Conservation (phyloP, 2,113 vertebrate species). For the Poecile atricapillus region DNA sequence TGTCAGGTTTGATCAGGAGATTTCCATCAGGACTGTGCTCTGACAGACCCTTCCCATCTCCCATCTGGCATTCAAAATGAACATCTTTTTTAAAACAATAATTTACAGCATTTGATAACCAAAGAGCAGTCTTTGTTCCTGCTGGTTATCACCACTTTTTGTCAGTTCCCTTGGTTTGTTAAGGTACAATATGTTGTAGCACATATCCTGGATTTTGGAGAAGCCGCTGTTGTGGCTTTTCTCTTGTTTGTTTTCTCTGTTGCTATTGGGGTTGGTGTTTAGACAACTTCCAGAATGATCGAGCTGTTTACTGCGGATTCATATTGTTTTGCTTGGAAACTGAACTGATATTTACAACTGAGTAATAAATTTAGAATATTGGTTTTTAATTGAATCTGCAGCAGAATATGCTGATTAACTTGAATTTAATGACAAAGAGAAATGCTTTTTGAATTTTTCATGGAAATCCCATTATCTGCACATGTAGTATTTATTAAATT, state of each 20-base stretch:
- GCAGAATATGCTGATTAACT: slow-evolving; percentile 1
- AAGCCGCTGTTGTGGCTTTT: background rate
- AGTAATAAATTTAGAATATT: slow-evolving; percentile 5
- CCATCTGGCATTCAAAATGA: background rate
- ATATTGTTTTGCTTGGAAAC: background rate
- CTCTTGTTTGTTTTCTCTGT: background rate
- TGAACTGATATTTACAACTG: background rate
- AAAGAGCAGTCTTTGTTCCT: background rate
- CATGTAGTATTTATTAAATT: background rate
- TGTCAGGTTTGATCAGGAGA: background rate
- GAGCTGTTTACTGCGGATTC: slow-evolving; percentile 6
- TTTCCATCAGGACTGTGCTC: background rate
- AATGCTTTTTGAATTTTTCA: background rate
- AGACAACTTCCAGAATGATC: background rate
- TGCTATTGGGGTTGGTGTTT: background rate
- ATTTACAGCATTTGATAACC: background rate
- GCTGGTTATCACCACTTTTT: background rate
- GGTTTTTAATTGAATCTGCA: slow-evolving; percentile 9
- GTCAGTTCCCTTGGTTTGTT: background rate
- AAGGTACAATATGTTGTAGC: too few species aligned
- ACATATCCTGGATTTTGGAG: background rate
- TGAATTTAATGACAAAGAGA: background rate
- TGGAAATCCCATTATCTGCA: background rate
- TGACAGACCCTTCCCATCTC: background rate
- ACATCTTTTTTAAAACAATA: background rate